phyloP scores from a whole-genome alignment of 2,797 vertebrate species.

The Clarias pachynema region DNA sequence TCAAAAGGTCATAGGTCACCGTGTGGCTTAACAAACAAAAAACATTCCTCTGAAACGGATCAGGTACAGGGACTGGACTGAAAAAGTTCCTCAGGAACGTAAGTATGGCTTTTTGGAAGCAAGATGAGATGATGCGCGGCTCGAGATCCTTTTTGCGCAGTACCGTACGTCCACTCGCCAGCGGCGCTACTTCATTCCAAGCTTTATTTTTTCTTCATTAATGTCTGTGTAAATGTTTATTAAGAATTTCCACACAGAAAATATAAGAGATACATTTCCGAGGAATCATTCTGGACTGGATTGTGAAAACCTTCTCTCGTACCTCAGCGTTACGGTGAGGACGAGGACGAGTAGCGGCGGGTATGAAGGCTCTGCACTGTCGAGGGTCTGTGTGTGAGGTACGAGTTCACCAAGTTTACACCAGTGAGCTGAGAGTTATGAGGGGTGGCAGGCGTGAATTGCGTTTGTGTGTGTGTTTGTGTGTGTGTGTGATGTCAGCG shows the following conservation, averaged over 20 bases:
- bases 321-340: neutral
- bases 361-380: neutral
- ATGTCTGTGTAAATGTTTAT: neutral
- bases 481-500: conserved; percentile 20
- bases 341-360: neutral
- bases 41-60: too few relatives aligned
- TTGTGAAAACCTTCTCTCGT: too few relatives aligned
- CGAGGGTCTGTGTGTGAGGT: neutral
- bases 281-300: too few relatives aligned
- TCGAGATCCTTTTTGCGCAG: too few relatives aligned
- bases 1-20: too few relatives aligned
- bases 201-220: neutral
- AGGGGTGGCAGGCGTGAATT: conserved; percentile 27
- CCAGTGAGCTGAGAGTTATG: conserved; percentile 34
- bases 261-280: too few relatives aligned
- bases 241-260: too few relatives aligned
- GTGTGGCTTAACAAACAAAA: too few relatives aligned
- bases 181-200: neutral
- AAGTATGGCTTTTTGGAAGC: too few relatives aligned
- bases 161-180: neutral
- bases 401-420: conserved; percentile 6
- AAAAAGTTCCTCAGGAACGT: too few relatives aligned
- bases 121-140: too few relatives aligned
- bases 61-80: too few relatives aligned
- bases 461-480: conserved; percentile 15